These are phyloP conservation scores for Hyperoplus lanceolatus DNA, from an alignment of 2,797 vertebrate species.

Conservation along the genomic window DNA sequence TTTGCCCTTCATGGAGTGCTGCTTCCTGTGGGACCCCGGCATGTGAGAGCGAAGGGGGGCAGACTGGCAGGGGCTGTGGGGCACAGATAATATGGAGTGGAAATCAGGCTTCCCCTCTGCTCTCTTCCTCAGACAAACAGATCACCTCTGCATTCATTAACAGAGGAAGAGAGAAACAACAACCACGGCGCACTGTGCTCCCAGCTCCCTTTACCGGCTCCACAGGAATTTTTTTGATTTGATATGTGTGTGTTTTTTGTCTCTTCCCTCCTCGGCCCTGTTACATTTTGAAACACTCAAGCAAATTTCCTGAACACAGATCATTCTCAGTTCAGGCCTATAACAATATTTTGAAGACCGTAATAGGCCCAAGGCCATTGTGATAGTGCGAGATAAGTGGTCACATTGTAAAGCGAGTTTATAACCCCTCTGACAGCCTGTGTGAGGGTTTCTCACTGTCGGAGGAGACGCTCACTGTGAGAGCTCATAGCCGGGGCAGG, in stretches of 20 bases:
- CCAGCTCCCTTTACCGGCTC: slow-evolving; percentile 19
- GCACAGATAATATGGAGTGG: slow-evolving; percentile 85
- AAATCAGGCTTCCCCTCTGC: slow-evolving; percentile 84
- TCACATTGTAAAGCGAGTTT: slow-evolving; percentile 68
- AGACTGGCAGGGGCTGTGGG: slow-evolving; percentile 77
- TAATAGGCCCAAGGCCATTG: slow-evolving; percentile 66
- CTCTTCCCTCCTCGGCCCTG: background rate
- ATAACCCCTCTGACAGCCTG: slow-evolving; percentile 39
- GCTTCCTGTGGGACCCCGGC: slow-evolving; percentile 84
- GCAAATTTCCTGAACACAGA: slow-evolving; percentile 57
- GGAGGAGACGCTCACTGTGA: background rate
- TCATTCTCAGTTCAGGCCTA: slow-evolving; percentile 61
- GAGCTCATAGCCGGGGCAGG: slow-evolving; percentile 58
- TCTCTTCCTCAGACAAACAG: slow-evolving; percentile 82
- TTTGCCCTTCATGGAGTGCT: slow-evolving; percentile 80
- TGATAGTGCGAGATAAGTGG: slow-evolving; percentile 73
- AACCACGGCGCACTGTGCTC: slow-evolving; percentile 38
- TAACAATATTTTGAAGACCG: slow-evolving; percentile 72
- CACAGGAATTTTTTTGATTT: slow-evolving; percentile 35
- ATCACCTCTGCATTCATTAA: slow-evolving; percentile 79
- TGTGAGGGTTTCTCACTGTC: slow-evolving; percentile 42
- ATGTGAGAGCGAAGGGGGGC: slow-evolving; percentile 72
- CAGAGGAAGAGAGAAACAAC: slow-evolving; percentile 78
- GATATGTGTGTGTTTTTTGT: slow-evolving; percentile 21
- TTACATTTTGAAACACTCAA: slow-evolving; percentile 44